Conservation (phyloP, 2,113 vertebrate species). For the Bathybates hornii region DNA sequence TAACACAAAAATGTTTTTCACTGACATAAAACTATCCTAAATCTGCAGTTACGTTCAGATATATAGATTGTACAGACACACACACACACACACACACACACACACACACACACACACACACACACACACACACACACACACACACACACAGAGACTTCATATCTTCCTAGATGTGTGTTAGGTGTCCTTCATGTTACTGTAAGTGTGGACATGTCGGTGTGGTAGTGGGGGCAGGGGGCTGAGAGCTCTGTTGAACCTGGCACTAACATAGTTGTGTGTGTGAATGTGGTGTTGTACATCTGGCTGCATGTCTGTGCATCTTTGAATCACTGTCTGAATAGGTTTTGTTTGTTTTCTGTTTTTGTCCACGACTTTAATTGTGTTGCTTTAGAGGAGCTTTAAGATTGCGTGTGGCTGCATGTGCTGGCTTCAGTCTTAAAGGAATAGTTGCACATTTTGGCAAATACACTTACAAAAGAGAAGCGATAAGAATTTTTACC, state of each 20-base stretch:
- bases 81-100: too few species aligned
- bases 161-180: neutral
- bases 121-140: too few species aligned
- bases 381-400: neutral
- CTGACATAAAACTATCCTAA: too few species aligned
- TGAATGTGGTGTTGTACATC: neutral
- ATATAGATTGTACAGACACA: too few species aligned
- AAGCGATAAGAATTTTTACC: neutral
- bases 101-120: too few species aligned
- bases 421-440: neutral
- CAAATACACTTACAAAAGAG: neutral
- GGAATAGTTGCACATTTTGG: neutral
- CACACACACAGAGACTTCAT: neutral
- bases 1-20: too few species aligned
- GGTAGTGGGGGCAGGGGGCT: neutral
- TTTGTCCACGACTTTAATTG: neutral
- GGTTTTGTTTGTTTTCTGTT: neutral
- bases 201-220: neutral
- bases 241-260: neutral
- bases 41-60: too few species aligned
- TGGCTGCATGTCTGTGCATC: neutral
- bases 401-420: neutral
- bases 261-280: neutral
- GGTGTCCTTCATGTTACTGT: neutral
- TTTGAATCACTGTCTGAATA: neutral